These are phyloP conservation scores for Crambe crambe DNA, from an alignment of 37 sponge, comb jelly and placozoan species.

Conservation along the genomic window DNA sequence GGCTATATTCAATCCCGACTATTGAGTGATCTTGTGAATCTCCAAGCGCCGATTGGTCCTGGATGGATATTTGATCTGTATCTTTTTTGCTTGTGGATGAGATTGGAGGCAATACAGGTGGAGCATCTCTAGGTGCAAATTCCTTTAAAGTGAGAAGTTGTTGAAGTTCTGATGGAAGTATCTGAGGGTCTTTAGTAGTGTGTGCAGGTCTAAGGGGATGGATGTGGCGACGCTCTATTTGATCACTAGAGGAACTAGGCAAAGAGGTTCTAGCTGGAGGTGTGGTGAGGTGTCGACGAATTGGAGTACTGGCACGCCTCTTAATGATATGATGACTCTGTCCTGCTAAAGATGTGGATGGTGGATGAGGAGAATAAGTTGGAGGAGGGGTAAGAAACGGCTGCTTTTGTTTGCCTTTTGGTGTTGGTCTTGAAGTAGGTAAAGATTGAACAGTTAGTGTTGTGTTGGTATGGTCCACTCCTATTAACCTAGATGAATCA, in stretches of 20 bases:
- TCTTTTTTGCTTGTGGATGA: neutral
- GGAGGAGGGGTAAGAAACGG: neutral
- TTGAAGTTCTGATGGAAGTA: neutral
- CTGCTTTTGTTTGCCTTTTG: neutral
- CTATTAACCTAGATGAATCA: neutral
- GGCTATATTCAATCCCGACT: neutral
- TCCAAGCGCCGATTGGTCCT: neutral
- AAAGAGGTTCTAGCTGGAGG: neutral
- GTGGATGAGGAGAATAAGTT: slow-evolving; percentile 3
- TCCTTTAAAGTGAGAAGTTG: neutral
- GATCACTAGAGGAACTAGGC: neutral
- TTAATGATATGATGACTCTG: neutral
- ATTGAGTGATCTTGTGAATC: neutral
- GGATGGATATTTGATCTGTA: neutral
- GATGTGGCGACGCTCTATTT: neutral
- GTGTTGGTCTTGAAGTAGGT: neutral
- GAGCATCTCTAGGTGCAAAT: neutral
- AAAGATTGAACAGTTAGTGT: neutral
- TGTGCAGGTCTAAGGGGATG: neutral
- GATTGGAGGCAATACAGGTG: slow-evolving; percentile 40
- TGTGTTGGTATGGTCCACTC: neutral
- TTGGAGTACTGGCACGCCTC: slow-evolving; percentile 21
- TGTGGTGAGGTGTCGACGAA: neutral
- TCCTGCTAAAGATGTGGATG: slow-evolving; percentile 8
- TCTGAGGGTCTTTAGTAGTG: neutral